Evolutionary conservation across 2,797 vertebrate genomes (phyloP).

Genomic region (Sparidentex hasta): DNA sequence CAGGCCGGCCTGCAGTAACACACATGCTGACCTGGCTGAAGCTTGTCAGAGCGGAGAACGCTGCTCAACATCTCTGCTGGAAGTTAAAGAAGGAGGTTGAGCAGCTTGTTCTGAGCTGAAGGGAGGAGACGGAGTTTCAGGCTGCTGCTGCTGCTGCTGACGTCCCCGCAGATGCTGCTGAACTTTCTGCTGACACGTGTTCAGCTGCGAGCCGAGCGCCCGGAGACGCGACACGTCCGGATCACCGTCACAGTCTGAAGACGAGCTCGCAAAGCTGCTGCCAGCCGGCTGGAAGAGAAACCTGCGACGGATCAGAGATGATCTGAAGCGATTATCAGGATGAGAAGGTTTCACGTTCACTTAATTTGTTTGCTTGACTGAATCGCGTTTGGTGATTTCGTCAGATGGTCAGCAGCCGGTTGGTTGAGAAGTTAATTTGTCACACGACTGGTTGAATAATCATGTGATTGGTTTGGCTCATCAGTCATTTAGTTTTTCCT

Average conservation of each 20-base stretch:
- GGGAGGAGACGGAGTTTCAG: not conserved
- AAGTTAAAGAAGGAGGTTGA: not conserved
- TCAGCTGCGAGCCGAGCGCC: not conserved
- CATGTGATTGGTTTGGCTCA: slow-evolving; percentile 11
- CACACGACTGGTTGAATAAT: not conserved
- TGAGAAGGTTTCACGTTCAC: not conserved
- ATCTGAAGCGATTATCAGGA: not conserved
- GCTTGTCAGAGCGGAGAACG: not conserved
- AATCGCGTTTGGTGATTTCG: not conserved
- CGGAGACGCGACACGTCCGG: not conserved
- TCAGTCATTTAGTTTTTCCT: slow-evolving; percentile 8
- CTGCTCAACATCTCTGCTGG: not conserved
- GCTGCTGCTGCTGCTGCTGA: not conserved
- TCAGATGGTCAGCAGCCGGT: not conserved
- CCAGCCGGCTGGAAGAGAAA: not conserved
- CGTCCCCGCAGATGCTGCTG: not conserved
- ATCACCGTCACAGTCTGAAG: not conserved
- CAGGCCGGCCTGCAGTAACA: not conserved
- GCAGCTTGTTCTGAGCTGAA: not conserved
- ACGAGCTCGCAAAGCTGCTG: not conserved
- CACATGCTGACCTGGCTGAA: not conserved
- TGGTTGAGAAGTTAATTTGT: slow-evolving; percentile 25
- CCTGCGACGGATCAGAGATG: not conserved
- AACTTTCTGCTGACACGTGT: not conserved
- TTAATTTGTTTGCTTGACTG: not conserved